These are phyloP conservation scores for Chiridota heheva DNA, from an alignment of 35 echinoderm and acorn worm species.

Conservation along the genomic window DNA sequence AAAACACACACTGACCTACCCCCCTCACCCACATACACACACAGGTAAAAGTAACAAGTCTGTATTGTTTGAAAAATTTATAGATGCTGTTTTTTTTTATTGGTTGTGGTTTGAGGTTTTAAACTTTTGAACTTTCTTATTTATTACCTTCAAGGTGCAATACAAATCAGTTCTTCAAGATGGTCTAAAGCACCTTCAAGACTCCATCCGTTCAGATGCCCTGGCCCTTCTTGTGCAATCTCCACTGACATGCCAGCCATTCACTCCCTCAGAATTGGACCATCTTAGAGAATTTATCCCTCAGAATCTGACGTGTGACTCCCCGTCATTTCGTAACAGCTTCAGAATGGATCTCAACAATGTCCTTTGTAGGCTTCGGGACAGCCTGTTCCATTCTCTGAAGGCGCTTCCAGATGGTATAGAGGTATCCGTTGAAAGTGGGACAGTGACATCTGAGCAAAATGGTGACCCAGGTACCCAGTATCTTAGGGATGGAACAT, in stretches of 20 bases:
- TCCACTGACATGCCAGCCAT: slow-evolving; percentile 56
- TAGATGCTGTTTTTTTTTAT: too few species aligned
- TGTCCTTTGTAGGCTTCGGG: slow-evolving; percentile 54
- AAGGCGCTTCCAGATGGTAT: slow-evolving; percentile 5
- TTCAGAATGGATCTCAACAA: slow-evolving; percentile 50
- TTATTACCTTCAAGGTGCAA: slow-evolving; percentile 22
- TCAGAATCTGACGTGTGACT: slow-evolving; percentile 72
- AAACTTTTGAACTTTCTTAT: neutral
- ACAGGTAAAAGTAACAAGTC: neutral
- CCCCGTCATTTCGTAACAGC: slow-evolving; percentile 60
- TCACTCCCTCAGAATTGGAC: too few species aligned
- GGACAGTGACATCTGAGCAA: slow-evolving; percentile 5
- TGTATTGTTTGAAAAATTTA: too few species aligned
- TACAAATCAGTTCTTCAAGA: slow-evolving; percentile 26
- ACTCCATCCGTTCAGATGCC: slow-evolving; percentile 67
- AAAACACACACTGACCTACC: neutral
- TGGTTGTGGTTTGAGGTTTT: neutral
- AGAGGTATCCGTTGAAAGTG: neutral
- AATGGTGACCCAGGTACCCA: neutral
- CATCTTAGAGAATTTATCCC: slow-evolving; percentile 48
- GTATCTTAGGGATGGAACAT: slow-evolving; percentile 24
- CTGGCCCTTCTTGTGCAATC: slow-evolving; percentile 58
- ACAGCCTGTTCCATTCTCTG: slow-evolving; percentile 59
- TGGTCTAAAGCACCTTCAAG: slow-evolving; percentile 58
- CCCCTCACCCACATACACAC: neutral